phyloP scores from a whole-genome alignment of 2,113 vertebrate species.

The Corythornis madagascariensis region DNA sequence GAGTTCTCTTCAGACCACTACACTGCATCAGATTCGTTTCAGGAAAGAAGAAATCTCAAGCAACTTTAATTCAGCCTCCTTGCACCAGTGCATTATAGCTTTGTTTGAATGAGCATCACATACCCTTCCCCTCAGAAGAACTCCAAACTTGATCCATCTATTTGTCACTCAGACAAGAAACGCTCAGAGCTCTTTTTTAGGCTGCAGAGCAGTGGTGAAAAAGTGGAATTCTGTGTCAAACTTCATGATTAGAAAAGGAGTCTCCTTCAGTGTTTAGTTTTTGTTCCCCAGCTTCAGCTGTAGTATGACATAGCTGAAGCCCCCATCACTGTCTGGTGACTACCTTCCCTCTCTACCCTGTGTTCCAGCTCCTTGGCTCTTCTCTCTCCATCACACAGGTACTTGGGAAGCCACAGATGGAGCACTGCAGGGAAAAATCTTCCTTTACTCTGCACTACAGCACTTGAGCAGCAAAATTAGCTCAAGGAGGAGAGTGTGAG shows the following conservation, averaged over 20 bases:
- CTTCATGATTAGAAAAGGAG: neutral
- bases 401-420: neutral
- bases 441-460: neutral
- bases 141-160: neutral
- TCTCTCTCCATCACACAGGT: neutral
- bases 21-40: neutral
- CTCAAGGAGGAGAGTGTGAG: neutral
- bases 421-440: neutral
- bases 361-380: neutral
- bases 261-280: neutral
- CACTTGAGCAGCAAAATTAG: neutral
- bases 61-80: neutral
- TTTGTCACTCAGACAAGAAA: neutral
- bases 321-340: neutral
- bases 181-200: neutral
- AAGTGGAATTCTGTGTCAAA: neutral
- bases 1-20: conserved; percentile 9
- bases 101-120: neutral
- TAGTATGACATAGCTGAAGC: neutral
- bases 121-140: neutral
- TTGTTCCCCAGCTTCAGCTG: neutral
- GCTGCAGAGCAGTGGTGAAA: neutral
- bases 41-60: neutral
- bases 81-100: neutral
- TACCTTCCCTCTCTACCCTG: neutral